These are phyloP conservation scores for Alectura lathami DNA, from an alignment of 2,113 vertebrate species.

Conservation along the genomic window DNA sequence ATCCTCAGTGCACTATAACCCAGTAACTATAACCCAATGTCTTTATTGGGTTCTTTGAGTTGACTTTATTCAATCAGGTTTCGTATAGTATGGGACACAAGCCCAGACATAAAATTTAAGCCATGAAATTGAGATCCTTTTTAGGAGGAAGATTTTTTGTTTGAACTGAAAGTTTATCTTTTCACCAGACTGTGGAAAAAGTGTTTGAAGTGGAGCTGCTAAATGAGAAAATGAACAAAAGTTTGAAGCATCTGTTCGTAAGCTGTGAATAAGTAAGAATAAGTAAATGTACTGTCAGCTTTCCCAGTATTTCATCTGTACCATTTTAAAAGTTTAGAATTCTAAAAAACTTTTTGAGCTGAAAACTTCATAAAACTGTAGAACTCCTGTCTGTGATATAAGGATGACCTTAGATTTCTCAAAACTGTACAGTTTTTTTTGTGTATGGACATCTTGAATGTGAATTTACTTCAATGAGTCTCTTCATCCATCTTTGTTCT, in stretches of 20 bases:
- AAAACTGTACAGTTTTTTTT: not conserved
- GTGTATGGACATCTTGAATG: not conserved
- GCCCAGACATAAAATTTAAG: not conserved
- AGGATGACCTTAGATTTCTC: not conserved
- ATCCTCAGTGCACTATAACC: not conserved
- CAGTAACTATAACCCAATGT: accelerated
- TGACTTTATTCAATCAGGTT: not conserved
- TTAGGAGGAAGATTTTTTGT: not conserved
- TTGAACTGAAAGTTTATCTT: not conserved
- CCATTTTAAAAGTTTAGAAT: not conserved
- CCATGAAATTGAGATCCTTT: not conserved
- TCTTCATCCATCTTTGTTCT: not conserved
- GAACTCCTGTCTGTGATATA: not conserved
- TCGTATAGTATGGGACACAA: not conserved
- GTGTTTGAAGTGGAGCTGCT: not conserved
- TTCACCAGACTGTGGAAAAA: not conserved
- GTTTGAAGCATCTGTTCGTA: not conserved
- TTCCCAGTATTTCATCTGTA: not conserved
- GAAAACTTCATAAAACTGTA: not conserved
- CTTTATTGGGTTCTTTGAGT: not conserved
- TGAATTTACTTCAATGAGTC: not conserved
- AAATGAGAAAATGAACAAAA: not conserved
- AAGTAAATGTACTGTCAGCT: not conserved
- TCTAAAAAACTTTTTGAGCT: not conserved
- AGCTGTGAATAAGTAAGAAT: not conserved